These are phyloP conservation scores for Resseliella maxima DNA, from an alignment of 2,888 invertebrate genomes.

Conservation along the genomic window DNA sequence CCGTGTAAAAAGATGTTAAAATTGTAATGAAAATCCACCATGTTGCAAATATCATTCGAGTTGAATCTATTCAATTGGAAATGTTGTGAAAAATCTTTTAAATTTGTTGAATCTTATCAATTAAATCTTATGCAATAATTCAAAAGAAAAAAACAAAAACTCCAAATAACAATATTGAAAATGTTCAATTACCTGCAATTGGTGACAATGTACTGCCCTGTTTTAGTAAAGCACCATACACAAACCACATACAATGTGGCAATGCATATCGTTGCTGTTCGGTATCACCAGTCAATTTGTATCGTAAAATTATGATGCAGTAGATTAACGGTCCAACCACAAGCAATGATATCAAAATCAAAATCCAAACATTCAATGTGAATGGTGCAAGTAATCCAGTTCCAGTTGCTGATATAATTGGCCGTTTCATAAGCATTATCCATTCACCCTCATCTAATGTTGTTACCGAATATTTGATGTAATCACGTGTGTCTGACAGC, in stretches of 20 bases:
- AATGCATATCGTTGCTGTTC: slow-evolving; percentile 72
- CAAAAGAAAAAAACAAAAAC: too few relatives aligned
- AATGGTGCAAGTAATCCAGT: slow-evolving; percentile 87
- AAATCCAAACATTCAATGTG: slow-evolving; percentile 77
- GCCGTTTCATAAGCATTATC: slow-evolving; percentile 84
- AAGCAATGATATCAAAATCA: slow-evolving; percentile 78
- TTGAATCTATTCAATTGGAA: slow-evolving; percentile 73
- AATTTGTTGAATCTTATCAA: too few relatives aligned
- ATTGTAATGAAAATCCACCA: slow-evolving; percentile 94
- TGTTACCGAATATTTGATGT: slow-evolving; percentile 71
- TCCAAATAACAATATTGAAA: too few relatives aligned
- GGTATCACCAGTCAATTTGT: slow-evolving; percentile 72
- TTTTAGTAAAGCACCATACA: slow-evolving; percentile 87
- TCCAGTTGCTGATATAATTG: slow-evolving; percentile 83
- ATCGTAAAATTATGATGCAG: slow-evolving; percentile 74
- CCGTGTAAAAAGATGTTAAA: slow-evolving; percentile 89
- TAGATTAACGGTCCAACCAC: slow-evolving; percentile 84
- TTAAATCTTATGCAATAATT: too few relatives aligned
- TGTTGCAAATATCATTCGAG: slow-evolving; percentile 84
- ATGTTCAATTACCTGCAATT: slow-evolving; percentile 73
- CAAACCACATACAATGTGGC: slow-evolving; percentile 85
- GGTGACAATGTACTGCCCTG: slow-evolving; percentile 87
- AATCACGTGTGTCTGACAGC: slow-evolving; percentile 70
- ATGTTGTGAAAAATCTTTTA: not conserved
- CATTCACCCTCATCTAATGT: slow-evolving; percentile 80